Evolutionary conservation across 2,888 invertebrate genomes (phyloP), one percentile per base, ranked within the genome.

Genomic region (Sphecodes monilicornis): DNA sequence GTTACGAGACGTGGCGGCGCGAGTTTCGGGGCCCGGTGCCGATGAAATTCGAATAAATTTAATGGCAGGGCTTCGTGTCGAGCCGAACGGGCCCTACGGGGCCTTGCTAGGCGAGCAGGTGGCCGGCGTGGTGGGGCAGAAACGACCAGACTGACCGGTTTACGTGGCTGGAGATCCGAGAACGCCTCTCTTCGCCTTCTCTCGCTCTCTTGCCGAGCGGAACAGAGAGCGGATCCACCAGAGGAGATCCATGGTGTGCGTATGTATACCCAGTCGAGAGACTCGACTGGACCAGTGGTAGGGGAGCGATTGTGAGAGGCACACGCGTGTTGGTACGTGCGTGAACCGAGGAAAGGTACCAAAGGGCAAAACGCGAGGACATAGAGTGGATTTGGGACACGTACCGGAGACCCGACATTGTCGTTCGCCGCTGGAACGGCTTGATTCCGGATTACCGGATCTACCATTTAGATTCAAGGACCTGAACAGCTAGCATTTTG

Each of bases 111-210:
- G 75, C 85, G 86, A 90, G 89, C 94, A 94, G 94, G 94, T 94
- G 94, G 93, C 90, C 92, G 90, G 76, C 69, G 80, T 88, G 92
- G 92, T 87, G 92, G 92, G 92, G 87, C 88, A 90, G 91, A 82
- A 89, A 88, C 86, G 93, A 94, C 94, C 93, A 92, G 93, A 94
- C 93, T 92, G 93, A 95, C 95, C 95, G 94, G 94, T 94, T 94
- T 94, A 92, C 91, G 91, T 90, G 92, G 92, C 91, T 90, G 82
- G 88, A 85, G 92, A 93, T 92, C 91, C 90, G 89, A 91, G 92
- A 91, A 90, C 91, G 90, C 91, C 89, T 88, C 86, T 90, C 57
- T 5, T 57, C 57, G 26, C 4, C 13, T 13, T 26, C 57, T 11
- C 22, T 54, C n/a, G 77, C 74, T 76, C 86, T 60, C 78, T 8